phyloP scores from a whole-genome alignment of 2,888 invertebrate species.

The Lamellibrachia satsuma region DNA sequence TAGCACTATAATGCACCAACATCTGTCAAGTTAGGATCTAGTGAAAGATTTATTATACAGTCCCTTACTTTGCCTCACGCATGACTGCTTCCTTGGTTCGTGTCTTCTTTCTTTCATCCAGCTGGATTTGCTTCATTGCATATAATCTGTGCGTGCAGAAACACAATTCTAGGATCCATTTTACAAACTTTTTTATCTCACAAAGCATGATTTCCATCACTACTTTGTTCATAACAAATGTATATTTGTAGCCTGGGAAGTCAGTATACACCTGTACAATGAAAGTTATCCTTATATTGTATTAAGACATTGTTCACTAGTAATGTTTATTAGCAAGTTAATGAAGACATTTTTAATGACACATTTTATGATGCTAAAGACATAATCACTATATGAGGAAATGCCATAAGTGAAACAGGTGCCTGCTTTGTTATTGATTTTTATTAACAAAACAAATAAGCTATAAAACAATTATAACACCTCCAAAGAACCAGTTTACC shows the following conservation, averaged over 20 bases:
- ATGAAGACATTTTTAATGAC: background rate
- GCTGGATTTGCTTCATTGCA: constrained; percentile 59
- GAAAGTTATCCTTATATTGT: background rate
- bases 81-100: constrained; percentile 57
- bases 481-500: background rate
- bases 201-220: background rate
- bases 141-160: constrained; percentile 46
- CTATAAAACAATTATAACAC: background rate
- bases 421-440: background rate
- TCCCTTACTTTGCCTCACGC: constrained; percentile 57
- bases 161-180: background rate
- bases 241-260: background rate
- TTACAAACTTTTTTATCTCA: background rate
- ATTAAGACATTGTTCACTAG: background rate
- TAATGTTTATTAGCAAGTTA: background rate
- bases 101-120: constrained; percentile 57
- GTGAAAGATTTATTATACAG: background rate
- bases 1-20: background rate
- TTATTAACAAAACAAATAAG: background rate
- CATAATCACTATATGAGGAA: no score
- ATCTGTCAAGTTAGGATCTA: background rate
- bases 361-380: no score
- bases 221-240: background rate
- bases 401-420: no score
- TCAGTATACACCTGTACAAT: background rate